Conservation (phyloP, 2,888 invertebrate genomes). For the Acrocyrtus sp. region DNA sequence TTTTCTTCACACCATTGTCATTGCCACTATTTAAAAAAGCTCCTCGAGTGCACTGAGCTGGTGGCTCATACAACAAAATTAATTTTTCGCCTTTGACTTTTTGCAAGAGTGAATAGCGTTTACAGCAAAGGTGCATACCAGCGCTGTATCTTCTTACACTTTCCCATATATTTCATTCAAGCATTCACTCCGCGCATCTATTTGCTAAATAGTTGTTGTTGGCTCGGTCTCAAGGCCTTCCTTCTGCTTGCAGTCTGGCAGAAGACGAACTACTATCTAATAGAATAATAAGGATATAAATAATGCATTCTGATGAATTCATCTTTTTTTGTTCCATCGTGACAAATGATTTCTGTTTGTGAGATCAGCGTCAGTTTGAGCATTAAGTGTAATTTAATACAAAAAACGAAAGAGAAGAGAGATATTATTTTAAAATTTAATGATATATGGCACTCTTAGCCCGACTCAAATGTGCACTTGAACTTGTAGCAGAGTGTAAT, state of each 20-base stretch:
- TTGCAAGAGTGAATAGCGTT: too few relatives aligned
- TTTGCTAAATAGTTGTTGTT: constrained; percentile 33
- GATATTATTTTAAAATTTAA: constrained; percentile 10
- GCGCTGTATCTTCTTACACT: neutral
- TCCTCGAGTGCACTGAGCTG: neutral
- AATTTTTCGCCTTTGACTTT: too few relatives aligned
- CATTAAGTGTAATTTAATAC: constrained; percentile 31
- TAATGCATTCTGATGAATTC: constrained; percentile 39
- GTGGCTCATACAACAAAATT: too few relatives aligned
- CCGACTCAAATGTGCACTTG: constrained; percentile 21
- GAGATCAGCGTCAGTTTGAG: constrained; percentile 13
- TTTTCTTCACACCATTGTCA: too few relatives aligned
- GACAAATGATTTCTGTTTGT: constrained; percentile 40
- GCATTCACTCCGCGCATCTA: neutral
- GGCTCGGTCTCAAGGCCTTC: constrained; percentile 59
- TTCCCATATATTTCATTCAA: neutral
- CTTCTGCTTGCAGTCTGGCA: constrained; percentile 40
- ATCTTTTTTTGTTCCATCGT: constrained; percentile 27
- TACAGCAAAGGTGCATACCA: neutral
- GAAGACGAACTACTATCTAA: constrained; percentile 16
- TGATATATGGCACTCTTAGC: constrained; percentile 1
- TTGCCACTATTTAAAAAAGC: too few relatives aligned
- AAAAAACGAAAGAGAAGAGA: constrained; percentile 27
- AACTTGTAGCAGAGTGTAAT: constrained; percentile 25
- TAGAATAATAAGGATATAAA: too few relatives aligned